Evolutionary conservation across 2,113 vertebrate species (phyloP), one percentile per base, ranked within the genome.

Genomic region (Murina feae): DNA sequence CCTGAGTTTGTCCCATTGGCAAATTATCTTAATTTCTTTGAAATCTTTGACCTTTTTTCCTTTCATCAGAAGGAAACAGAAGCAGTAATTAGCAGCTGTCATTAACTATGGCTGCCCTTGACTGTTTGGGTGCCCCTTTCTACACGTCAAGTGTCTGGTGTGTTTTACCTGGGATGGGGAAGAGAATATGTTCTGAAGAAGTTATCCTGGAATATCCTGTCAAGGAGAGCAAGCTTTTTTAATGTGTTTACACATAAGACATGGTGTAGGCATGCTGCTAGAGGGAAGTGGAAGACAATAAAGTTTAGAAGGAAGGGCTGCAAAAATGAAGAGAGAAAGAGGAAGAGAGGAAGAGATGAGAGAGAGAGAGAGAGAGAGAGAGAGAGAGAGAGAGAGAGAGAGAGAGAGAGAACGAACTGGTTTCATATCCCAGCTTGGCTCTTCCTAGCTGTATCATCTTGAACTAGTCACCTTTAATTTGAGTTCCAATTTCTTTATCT

Each of bases 21-120:
- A 93, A 51, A 72, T 90, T 6, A 71, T 60, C 30, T 60, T 21
- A 86, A 90, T 95, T 94, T 78, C 49, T 94, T 66, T 81, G 72
- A 66, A 89, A 66, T 17, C 35, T 86, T 78, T 94, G 55, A 87
- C 80, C 16, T 79, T 47, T 47, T 6, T 71, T 58, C 44, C 12
- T 91, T 91, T 92, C 11, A 16, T 81, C 66, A 83, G 49, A 94
- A 89, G n/a, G n/a, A 79, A 69, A 95, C 1, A 68, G 13, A 76
- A 32, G 17, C 17, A 51, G 7, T 82, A 91, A 76, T 87, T 91
- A 87, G 58, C 63, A 91, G 85, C 14, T 68, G 28, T 69, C 55
- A 66, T 71, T 74, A 84, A 89, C 42, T 44, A 32, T 0, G 75
- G 30, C 47, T 86, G 32, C 5, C 72, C n/a, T 37, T 87, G 28